phyloP scores from a whole-genome alignment of 2,113 vertebrate genomes.

The Daphoenositta chrysoptera region DNA sequence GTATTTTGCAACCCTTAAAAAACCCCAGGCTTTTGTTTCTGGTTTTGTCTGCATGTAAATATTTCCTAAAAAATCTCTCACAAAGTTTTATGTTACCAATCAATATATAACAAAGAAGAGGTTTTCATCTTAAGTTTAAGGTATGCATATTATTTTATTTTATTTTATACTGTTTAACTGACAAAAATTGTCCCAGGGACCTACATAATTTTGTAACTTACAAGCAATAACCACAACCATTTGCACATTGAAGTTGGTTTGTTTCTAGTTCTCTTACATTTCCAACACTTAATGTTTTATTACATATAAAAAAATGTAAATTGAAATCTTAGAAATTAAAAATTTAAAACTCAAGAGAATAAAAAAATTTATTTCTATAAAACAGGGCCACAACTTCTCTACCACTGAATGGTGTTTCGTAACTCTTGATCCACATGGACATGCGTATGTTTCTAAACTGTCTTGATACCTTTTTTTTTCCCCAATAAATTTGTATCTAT shows the following conservation, averaged over 20 bases:
- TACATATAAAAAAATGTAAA: constrained; percentile 30
- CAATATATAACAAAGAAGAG: background rate
- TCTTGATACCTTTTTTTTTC: background rate
- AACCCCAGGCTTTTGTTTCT: background rate
- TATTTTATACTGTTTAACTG: constrained; percentile 15
- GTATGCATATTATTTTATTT: constrained; percentile 33
- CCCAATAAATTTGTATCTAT: background rate
- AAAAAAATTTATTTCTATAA: constrained; percentile 43
- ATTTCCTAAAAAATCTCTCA: constrained; percentile 28
- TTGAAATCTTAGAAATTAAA: constrained; percentile 14
- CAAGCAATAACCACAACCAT: constrained; percentile 12
- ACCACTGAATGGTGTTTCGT: background rate
- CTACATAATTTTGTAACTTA: constrained; percentile 25
- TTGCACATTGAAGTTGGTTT: constrained; percentile 1
- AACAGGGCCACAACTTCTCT: background rate
- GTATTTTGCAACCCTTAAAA: background rate
- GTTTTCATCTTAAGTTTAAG: constrained; percentile 11
- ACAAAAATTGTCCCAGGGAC: constrained; percentile 5
- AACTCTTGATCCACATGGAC: background rate
- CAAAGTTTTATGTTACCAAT: background rate
- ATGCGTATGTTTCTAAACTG: background rate
- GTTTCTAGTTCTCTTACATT: constrained; percentile 18
- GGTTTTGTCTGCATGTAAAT: background rate
- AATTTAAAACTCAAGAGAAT: constrained; percentile 36
- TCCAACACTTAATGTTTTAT: background rate